Evolutionary conservation across 2,888 invertebrate genomes (phyloP), one percentile per base, ranked within the genome.

Genomic region (Philhelius pedissequus): DNA sequence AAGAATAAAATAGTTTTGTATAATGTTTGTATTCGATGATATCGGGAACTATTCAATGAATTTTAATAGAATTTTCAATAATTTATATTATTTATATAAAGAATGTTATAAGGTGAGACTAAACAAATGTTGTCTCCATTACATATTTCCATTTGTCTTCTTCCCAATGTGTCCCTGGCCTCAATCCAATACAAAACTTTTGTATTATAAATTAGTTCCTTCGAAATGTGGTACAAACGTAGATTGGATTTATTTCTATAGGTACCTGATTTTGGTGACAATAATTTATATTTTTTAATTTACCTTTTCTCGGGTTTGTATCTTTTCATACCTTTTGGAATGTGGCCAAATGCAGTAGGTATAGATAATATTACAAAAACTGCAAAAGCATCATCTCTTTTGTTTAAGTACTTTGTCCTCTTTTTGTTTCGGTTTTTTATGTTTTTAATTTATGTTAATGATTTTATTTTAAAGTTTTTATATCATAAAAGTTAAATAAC

Each of bases 281-380:
- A n/a, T n/a, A n/a, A 32, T 64, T 48, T 32, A 22, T 13, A n/a
- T 9, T 27, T 30, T 60, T 60, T 50, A 50, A 52, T 69, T 76
- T 43, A 56, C 22, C 32, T 32, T 3, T 20, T 22, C 30, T 48
- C 11, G 1, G 18, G 3, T 2, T 27, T 54, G 25, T 52, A 3
- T 35, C 27, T 6, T n/a, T n/a, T 52, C 13, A 1, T 71, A 11
- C 22, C 50, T 2, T n/a, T 74, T 80, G 75, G 80, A 38, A 13
- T 62, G 32, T 6, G 64, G 75, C 80, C 80, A 80, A 70, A 38
- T 64, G 48, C 45, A 35, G 48, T 76, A 18, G 43, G 11, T 15
- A 8, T 56, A 64, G n/a, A n/a, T n/a, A n/a, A n/a, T n/a, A 80
- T 80, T 80, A 64, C 48, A 30, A 64, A n/a, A 30, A 43, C 32